These are phyloP conservation scores for Leptatherina wallacei DNA, from an alignment of 2,797 vertebrate species.

Conservation along the genomic window DNA sequence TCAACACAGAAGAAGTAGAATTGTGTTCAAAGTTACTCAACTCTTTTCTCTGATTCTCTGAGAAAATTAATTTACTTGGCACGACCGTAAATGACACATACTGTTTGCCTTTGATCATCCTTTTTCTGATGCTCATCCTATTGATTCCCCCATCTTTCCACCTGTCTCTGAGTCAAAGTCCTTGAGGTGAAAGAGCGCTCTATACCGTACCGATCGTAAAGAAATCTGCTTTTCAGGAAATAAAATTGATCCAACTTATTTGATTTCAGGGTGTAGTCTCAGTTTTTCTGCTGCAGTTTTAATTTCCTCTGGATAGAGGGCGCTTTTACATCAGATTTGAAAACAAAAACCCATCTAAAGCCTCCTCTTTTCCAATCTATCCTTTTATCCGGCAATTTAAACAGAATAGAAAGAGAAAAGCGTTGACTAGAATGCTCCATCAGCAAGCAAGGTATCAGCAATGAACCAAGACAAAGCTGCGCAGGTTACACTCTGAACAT, in stretches of 20 bases:
- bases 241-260: background rate
- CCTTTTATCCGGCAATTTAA: conserved; percentile 20
- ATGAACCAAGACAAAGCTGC: conserved; percentile 7
- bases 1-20: background rate
- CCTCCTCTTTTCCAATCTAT: background rate
- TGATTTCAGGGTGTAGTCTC: background rate
- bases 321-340: conserved; percentile 56
- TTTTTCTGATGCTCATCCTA: background rate
- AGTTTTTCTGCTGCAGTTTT: conserved; percentile 43
- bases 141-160: background rate
- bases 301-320: conserved; percentile 51
- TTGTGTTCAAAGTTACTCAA: background rate
- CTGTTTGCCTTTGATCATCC: background rate
- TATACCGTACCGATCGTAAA: background rate
- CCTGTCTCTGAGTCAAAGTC: background rate
- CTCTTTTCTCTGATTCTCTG: background rate
- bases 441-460: conserved; percentile 25
- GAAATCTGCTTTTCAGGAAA: background rate
- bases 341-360: background rate
- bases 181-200: background rate
- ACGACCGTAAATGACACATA: background rate
- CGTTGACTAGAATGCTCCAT: conserved; percentile 24
- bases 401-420: conserved; percentile 3
- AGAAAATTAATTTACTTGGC: background rate
- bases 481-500: conserved; percentile 33